Conservation (phyloP, 2,888 invertebrate species). For the Philereme transversata region DNA sequence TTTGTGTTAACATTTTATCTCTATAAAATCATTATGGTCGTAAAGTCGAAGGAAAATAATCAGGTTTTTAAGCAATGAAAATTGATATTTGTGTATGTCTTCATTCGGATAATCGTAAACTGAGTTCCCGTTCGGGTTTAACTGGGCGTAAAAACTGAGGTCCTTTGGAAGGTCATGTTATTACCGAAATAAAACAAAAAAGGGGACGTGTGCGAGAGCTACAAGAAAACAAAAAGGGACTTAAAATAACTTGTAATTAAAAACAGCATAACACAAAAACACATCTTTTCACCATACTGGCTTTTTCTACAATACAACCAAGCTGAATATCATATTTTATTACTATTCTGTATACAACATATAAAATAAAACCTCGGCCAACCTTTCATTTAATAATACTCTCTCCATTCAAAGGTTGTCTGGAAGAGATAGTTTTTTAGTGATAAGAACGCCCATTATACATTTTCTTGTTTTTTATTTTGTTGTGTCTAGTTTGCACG, state of each 20-base stretch:
- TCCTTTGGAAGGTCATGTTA: constrained; percentile 75
- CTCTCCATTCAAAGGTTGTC: too few relatives aligned
- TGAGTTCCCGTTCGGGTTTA: constrained; percentile 67
- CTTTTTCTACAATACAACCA: too few relatives aligned
- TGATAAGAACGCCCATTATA: too few relatives aligned
- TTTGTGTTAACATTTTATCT: constrained; percentile 49
- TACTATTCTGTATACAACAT: too few relatives aligned
- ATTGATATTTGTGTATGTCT: constrained; percentile 68
- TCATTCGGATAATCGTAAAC: constrained; percentile 79
- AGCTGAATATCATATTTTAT: too few relatives aligned
- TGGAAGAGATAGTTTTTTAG: too few relatives aligned
- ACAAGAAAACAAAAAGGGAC: constrained; percentile 1
- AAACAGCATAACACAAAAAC: too few relatives aligned
- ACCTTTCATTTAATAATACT: too few relatives aligned
- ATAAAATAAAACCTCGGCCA: too few relatives aligned
- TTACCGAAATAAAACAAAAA: constrained; percentile 66
- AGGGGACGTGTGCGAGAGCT: constrained; percentile 3
- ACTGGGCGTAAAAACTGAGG: constrained; percentile 79
- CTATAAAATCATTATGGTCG: constrained; percentile 45
- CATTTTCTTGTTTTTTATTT: too few relatives aligned
- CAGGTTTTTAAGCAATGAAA: constrained; percentile 43
- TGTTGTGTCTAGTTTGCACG: too few relatives aligned
- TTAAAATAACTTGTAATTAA: constrained; percentile 8
- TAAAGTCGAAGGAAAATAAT: constrained; percentile 56
- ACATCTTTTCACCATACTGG: too few relatives aligned